Evolutionary conservation across 2,888 invertebrate genomes (phyloP), one percentile per base, ranked within the genome.

Genomic region (Amaurobius ferox): DNA sequence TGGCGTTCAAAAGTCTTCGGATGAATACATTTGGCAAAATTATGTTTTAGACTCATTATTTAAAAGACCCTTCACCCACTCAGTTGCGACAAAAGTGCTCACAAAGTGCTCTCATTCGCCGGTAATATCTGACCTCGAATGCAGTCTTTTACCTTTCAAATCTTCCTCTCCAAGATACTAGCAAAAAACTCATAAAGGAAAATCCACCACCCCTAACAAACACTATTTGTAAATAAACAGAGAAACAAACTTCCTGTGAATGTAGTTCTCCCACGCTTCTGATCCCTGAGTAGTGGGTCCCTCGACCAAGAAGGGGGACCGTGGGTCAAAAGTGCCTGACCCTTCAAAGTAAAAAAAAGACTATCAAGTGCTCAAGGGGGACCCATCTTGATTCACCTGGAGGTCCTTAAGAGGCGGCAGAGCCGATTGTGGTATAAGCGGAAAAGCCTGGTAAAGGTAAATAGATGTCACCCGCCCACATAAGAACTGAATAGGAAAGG

Each of bases 261-360:
- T 30, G 16, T 32, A 7, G n/a, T 70, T 81, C 74, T 81, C 74
- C 74, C 74, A 81, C 81, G 81, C 74, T 73, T 28, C 23, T 62
- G 48, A 40, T 32, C 35, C 16, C 26, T 28, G 62, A 26, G 19
- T 74, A 39, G 66, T 23, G 44, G n/a, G 32, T 6, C 2, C 48
- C 72, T 35, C 28, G 3, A 19, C n/a, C 5, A 39, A 35, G 30
- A 30, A 13, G 30, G 71, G 67, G 35, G 39, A 26, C 72, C 11
- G 13, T 66, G 55, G 79, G 73, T 80, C 80, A 80, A 80, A 73
- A 80, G 80, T 80, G 68, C 80, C 80, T 80, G 80, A 80, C 80
- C 80, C 80, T 30, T 23, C 26, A 35, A 26, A 26, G 71, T 67
- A 80, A 80, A 29, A 64, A 80, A 44, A 28, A 44, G 61, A 39